Evolutionary conservation across 2,888 invertebrate species (phyloP).

Genomic region (Philaethria dido): DNA sequence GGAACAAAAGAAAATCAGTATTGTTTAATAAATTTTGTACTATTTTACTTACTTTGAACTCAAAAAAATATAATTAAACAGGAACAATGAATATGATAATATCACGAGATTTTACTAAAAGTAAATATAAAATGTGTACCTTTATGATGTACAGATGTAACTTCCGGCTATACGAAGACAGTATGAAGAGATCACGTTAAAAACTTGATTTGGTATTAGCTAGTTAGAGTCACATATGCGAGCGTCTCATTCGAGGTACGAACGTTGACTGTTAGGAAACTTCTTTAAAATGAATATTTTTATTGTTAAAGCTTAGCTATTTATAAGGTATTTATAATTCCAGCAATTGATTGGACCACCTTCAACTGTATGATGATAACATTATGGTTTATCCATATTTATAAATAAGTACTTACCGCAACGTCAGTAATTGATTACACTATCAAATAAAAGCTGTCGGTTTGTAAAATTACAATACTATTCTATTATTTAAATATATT

Average conservation of each 20-base stretch:
- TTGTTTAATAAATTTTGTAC: neutral
- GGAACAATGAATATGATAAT: neutral
- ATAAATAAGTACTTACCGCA: neutral
- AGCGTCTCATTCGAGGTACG: slow-evolving; percentile 56
- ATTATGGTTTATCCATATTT: slow-evolving; percentile 14
- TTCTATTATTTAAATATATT: too few relatives aligned
- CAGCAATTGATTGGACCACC: slow-evolving; percentile 1
- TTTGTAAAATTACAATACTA: neutral
- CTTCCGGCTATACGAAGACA: slow-evolving; percentile 10
- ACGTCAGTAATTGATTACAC: neutral
- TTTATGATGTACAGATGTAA: slow-evolving; percentile 4
- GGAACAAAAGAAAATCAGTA: neutral
- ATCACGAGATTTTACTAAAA: neutral
- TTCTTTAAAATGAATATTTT: slow-evolving; percentile 48
- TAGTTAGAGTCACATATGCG: slow-evolving; percentile 44
- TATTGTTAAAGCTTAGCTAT: slow-evolving; percentile 19
- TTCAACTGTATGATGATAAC: neutral
- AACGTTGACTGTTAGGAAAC: slow-evolving; percentile 64
- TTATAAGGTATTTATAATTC: slow-evolving; percentile 35
- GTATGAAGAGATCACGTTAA: slow-evolving; percentile 21
- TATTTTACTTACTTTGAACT: neutral
- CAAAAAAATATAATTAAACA: neutral
- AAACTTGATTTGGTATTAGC: slow-evolving; percentile 9
- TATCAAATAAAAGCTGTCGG: neutral
- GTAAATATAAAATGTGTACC: slow-evolving; percentile 3